Evolutionary conservation across 2,113 vertebrate species (phyloP).

Genomic region (Etheostoma spectabile): DNA sequence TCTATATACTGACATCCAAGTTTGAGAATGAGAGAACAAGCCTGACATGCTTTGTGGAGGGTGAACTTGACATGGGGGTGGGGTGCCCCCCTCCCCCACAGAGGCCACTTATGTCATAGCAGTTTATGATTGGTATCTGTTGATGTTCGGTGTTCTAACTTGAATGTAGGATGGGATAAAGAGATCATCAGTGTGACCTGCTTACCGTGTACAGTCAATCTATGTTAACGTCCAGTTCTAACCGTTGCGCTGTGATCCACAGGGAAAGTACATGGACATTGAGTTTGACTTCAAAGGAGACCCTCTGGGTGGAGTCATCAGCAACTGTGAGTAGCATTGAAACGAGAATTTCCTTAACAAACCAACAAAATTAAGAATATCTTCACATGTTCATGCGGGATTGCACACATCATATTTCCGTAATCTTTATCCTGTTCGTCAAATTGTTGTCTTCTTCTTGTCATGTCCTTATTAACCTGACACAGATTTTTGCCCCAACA

Average conservation of each 20-base stretch:
- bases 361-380: not conserved
- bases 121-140: constrained; percentile 38
- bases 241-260: constrained; percentile 57
- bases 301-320: constrained; percentile 97
- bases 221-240: not conserved
- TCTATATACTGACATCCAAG: constrained; percentile 58
- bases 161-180: not conserved
- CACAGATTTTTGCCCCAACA: not conserved
- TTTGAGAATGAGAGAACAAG: constrained; percentile 23
- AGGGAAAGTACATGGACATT: constrained; percentile 99
- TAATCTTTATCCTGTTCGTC: not conserved
- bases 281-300: constrained; percentile 99
- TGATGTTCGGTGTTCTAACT: not conserved
- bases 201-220: too few species aligned
- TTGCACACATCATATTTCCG: not conserved
- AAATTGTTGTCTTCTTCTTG: not conserved
- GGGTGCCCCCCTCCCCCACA: constrained; percentile 12
- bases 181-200: not conserved
- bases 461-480: not conserved
- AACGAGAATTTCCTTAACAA: not conserved
- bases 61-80: not conserved
- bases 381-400: too few species aligned
- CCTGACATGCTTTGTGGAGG: constrained; percentile 48
- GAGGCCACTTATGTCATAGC: constrained; percentile 36
- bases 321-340: constrained; percentile 93